Conservation (phyloP, 2,113 vertebrate species). For the Pleuronectes platessa region DNA sequence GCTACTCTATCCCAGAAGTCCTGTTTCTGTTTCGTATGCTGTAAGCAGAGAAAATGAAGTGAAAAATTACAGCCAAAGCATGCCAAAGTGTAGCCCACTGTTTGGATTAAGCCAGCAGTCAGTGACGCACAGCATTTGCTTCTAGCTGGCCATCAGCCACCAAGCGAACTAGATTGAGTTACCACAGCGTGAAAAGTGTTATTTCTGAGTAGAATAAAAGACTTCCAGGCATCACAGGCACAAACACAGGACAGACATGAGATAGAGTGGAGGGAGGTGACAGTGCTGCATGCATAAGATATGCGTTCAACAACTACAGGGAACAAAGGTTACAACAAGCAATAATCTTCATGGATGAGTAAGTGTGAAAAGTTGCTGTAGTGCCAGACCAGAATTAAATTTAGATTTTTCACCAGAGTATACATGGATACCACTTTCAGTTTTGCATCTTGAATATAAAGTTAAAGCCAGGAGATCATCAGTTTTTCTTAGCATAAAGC, state of each 20-base stretch:
- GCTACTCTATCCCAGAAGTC: slow-evolving; percentile 13
- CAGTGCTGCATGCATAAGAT: slow-evolving; percentile 31
- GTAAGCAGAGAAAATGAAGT: slow-evolving; percentile 31
- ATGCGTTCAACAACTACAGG: background rate
- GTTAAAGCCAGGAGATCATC: too few species aligned
- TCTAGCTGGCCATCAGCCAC: slow-evolving; percentile 36
- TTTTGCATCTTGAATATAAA: background rate
- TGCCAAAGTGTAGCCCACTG: slow-evolving; percentile 30
- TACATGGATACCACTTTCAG: background rate
- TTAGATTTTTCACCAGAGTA: background rate
- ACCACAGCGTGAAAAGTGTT: slow-evolving; percentile 26
- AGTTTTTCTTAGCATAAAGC: too few species aligned
- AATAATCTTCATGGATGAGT: slow-evolving; percentile 73
- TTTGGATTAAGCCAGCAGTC: slow-evolving; percentile 34
- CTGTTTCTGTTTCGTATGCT: slow-evolving; percentile 37
- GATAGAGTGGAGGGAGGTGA: background rate
- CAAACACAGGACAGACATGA: slow-evolving; percentile 16
- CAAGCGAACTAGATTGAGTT: slow-evolving; percentile 20
- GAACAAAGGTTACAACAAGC: slow-evolving; percentile 14
- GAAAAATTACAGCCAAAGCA: slow-evolving; percentile 26
- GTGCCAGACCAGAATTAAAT: background rate
- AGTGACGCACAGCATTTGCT: slow-evolving; percentile 27
- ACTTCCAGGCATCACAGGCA: slow-evolving; percentile 19
- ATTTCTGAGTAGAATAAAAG: slow-evolving; percentile 18
- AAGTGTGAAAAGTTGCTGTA: background rate